Conservation (phyloP, 2,113 vertebrate species). For the Solea senegalensis region DNA sequence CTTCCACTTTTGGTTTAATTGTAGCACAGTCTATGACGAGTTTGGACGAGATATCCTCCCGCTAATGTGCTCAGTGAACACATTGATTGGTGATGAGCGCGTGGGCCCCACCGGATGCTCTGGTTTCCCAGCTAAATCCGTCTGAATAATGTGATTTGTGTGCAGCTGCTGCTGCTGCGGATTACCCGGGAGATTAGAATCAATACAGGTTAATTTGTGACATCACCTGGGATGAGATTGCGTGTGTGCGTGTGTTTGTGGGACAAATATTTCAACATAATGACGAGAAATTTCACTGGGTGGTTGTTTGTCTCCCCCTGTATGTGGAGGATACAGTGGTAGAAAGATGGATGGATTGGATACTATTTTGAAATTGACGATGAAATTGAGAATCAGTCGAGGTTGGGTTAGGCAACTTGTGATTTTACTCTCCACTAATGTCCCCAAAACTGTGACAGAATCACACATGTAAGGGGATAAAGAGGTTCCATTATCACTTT, state of each 20-base stretch:
- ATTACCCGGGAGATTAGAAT: conserved; percentile 32
- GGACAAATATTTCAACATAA: too few species aligned
- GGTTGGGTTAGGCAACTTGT: too few species aligned
- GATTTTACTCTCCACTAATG: too few species aligned
- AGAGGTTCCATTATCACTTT: too few species aligned
- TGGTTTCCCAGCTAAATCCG: conserved; percentile 36
- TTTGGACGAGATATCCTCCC: conserved; percentile 8
- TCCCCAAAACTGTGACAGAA: too few species aligned
- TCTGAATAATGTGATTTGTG: conserved; percentile 32
- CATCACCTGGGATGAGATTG: not conserved
- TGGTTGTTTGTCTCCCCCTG: too few species aligned
- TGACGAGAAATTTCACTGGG: too few species aligned
- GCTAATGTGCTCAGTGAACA: conserved; percentile 31
- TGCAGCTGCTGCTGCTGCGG: conserved; percentile 22
- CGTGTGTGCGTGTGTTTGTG: not conserved
- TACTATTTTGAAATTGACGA: too few species aligned
- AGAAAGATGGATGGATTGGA: too few species aligned
- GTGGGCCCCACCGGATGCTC: conserved; percentile 20
- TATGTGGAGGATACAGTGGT: too few species aligned
- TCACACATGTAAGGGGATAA: too few species aligned
- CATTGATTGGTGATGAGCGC: conserved; percentile 19
- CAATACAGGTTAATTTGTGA: conserved; percentile 15
- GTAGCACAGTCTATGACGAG: not conserved
- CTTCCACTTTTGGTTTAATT: conserved; percentile 44
- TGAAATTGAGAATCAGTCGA: too few species aligned